Percentiles rank a stretch among this genome's conserved stretches.
Evolutionary conservation across 2,113 vertebrate species (phyloP).

Genomic region (Coturnix japonica): DNA sequence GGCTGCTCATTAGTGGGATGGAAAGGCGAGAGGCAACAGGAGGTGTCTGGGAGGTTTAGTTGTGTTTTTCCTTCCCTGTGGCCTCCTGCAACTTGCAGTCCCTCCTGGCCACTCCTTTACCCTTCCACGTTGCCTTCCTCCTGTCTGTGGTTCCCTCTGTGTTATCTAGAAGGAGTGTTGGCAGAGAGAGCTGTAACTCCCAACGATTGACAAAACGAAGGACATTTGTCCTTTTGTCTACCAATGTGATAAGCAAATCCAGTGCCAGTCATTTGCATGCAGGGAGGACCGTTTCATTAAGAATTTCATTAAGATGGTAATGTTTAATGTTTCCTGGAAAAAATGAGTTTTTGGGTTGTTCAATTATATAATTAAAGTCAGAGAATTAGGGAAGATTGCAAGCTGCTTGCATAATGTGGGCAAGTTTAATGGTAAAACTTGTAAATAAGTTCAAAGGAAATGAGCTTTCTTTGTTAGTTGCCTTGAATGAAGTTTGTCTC

Average conservation of each 20-base stretch:
- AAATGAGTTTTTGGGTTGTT: slow-evolving; percentile 83
- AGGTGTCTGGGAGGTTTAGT: neutral
- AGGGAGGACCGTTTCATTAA: slow-evolving; percentile 83
- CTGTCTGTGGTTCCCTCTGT: neutral
- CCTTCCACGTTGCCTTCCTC: neutral
- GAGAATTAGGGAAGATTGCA: slow-evolving; percentile 84
- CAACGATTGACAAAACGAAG: slow-evolving; percentile 63
- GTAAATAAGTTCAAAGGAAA: slow-evolving; percentile 81
- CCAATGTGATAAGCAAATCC: slow-evolving; percentile 72
- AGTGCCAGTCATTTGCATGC: slow-evolving; percentile 81
- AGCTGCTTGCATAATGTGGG: slow-evolving; percentile 81
- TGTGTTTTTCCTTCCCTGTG: fast-evolving
- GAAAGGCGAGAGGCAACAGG: neutral
- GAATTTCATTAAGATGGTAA: slow-evolving; percentile 89
- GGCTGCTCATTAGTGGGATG: neutral
- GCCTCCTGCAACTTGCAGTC: neutral
- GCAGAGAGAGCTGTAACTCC: slow-evolving; percentile 39
- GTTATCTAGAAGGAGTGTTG: neutral
- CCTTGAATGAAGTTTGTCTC: slow-evolving; percentile 19
- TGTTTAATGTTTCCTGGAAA: slow-evolving; percentile 86
- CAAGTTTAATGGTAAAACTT: slow-evolving; percentile 80
- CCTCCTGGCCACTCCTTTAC: slow-evolving; percentile 14
- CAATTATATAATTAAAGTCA: slow-evolving; percentile 85
- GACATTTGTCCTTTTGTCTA: slow-evolving; percentile 64
- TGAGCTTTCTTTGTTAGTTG: slow-evolving; percentile 48